A percentile compares a stretch with the other conserved stretches of the same genome.
Conservation (phyloP, 2,113 vertebrate genomes). For the Romanogobio albipinnatus region DNA sequence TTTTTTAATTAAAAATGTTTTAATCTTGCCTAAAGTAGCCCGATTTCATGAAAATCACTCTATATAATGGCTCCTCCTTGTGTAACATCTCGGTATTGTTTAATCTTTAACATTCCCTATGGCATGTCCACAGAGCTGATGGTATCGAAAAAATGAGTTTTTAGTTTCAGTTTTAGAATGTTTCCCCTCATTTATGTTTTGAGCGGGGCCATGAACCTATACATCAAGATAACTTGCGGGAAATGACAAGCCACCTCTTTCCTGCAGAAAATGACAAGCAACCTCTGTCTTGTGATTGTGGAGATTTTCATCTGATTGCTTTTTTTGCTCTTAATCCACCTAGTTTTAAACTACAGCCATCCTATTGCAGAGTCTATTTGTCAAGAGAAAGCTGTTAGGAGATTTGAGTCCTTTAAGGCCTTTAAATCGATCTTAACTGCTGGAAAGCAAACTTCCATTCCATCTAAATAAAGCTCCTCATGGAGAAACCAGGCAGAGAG, state of each 20-base stretch:
- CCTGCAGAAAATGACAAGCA: background rate
- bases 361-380: background rate
- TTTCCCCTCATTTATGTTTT: slow-evolving; percentile 17
- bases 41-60: background rate
- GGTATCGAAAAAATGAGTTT: slow-evolving; percentile 15
- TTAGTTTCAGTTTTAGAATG: background rate
- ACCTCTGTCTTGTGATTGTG: background rate
- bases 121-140: background rate
- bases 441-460: background rate
- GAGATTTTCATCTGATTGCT: slow-evolving; percentile 33
- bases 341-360: background rate
- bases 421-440: background rate
- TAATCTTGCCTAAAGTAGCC: background rate
- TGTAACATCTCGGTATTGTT: background rate
- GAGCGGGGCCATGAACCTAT: slow-evolving; percentile 20
- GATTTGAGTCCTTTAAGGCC: background rate
- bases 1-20: too few species aligned
- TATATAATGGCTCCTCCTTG: slow-evolving; percentile 16
- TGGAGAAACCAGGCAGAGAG: background rate
- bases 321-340: slow-evolving; percentile 8
- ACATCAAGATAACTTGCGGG: slow-evolving; percentile 9
- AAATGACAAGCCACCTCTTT: slow-evolving; percentile 18
- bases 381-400: background rate
- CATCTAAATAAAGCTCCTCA: slow-evolving; percentile 11
- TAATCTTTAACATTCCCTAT: background rate